phyloP scores from a whole-genome alignment of 2,113 vertebrate genomes.

The Seriola aureovittata region DNA sequence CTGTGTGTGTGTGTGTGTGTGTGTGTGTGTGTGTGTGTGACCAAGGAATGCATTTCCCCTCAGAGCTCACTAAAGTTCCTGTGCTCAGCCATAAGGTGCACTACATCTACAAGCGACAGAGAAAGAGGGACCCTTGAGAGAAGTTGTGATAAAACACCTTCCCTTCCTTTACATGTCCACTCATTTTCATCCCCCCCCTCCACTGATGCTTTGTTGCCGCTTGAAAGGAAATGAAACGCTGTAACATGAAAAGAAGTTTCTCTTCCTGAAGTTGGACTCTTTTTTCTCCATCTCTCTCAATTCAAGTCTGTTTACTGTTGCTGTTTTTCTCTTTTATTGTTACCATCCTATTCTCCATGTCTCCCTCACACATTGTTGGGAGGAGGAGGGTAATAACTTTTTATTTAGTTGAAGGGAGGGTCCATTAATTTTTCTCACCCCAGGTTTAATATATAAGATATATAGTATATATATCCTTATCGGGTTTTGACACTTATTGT shows the following conservation, averaged over 20 bases:
- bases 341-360: not conserved
- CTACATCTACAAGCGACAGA: slow-evolving; percentile 17
- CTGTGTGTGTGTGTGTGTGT: slow-evolving; percentile 11
- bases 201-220: slow-evolving; percentile 34
- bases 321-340: not conserved
- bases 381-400: not conserved
- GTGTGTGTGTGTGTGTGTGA: slow-evolving; percentile 17
- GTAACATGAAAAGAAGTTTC: slow-evolving; percentile 37
- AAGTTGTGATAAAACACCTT: slow-evolving; percentile 57
- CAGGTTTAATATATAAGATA: too few relatives aligned
- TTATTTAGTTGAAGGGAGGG: not conserved
- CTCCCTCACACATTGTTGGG: slow-evolving; percentile 9
- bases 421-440: not conserved
- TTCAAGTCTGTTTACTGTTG: slow-evolving; percentile 1
- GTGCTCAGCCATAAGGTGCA: slow-evolving; percentile 24
- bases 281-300: not conserved
- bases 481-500: not conserved
- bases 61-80: slow-evolving; percentile 49
- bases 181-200: slow-evolving; percentile 37
- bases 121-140: slow-evolving; percentile 44
- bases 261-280: slow-evolving; percentile 10
- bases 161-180: slow-evolving; percentile 47
- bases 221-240: slow-evolving; percentile 50
- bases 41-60: slow-evolving; percentile 45
- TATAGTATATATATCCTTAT: not conserved